phyloP scores from a whole-genome alignment of 1,140 invertebrate species.

The Drosophila aff. region DNA sequence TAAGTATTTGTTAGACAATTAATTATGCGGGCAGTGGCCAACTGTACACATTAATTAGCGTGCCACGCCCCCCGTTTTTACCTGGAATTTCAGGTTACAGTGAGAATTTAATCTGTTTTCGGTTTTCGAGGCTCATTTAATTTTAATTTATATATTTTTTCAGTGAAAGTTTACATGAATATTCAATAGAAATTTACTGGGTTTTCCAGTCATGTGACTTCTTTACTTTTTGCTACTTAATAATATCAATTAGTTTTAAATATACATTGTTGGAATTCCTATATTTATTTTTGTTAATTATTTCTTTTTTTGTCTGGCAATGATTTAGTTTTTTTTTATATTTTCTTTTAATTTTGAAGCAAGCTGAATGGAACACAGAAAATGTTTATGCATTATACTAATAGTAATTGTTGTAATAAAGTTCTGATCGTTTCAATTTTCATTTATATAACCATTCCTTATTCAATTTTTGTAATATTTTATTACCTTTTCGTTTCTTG shows the following conservation, averaged over 20 bases:
- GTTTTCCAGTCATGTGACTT: neutral
- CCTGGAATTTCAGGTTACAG: neutral
- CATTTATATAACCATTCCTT: neutral
- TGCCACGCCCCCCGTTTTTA: conserved; percentile 7
- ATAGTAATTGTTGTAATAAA: neutral
- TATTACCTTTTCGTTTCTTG: conserved; percentile 1
- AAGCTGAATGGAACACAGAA: neutral
- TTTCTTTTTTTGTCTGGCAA: neutral
- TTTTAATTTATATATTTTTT: neutral
- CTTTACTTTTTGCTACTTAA: neutral
- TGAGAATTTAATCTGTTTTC: conserved; percentile 10
- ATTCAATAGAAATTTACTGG: neutral
- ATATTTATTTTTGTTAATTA: neutral
- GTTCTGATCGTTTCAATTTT: too few species aligned
- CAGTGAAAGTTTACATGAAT: neutral
- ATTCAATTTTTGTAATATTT: conserved; percentile 1
- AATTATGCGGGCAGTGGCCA: conserved; percentile 28
- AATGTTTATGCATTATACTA: neutral
- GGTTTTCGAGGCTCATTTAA: neutral
- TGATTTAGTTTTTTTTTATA: neutral
- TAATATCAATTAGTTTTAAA: neutral
- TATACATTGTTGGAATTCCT: neutral
- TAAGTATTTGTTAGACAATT: conserved; percentile 38
- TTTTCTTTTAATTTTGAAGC: neutral
- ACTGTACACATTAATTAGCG: conserved; percentile 36